Percentiles rank a stretch among this genome's conserved stretches.
Evolutionary conservation across 2,113 vertebrate genomes (phyloP).

Genomic region (Hirundichthys speculiger): DNA sequence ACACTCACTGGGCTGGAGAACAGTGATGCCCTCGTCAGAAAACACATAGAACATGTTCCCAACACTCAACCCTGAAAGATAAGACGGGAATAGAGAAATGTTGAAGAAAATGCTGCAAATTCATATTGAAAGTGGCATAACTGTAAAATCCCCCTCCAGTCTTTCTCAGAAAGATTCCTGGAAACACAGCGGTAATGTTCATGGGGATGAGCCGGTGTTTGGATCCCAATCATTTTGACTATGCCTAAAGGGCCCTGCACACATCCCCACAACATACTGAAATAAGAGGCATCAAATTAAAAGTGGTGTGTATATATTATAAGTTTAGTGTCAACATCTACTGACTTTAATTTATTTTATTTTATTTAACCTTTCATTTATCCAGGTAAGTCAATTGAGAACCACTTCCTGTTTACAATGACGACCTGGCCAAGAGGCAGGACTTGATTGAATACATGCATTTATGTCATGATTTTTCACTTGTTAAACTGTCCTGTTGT

Average conservation of each 20-base stretch:
- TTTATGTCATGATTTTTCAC: too few relatives aligned
- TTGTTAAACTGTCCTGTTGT: too few relatives aligned
- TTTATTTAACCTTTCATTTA: too few relatives aligned
- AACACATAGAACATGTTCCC: slow-evolving; percentile 98
- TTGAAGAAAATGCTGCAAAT: slow-evolving; percentile 5
- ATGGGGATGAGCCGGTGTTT: too few relatives aligned
- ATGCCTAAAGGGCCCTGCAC: slow-evolving; percentile 52
- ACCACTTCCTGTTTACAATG: too few relatives aligned
- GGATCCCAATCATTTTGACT: too few relatives aligned
- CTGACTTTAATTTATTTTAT: too few relatives aligned
- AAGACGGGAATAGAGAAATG: slow-evolving; percentile 44
- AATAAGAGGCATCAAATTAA: slow-evolving; percentile 19
- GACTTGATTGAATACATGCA: slow-evolving; percentile 7
- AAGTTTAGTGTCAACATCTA: slow-evolving; percentile 7
- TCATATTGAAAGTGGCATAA: slow-evolving; percentile 8
- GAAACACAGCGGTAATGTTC: too few relatives aligned
- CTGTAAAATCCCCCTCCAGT: slow-evolving; percentile 7
- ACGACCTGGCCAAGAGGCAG: too few relatives aligned
- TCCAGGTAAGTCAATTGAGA: too few relatives aligned
- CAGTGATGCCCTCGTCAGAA: slow-evolving; percentile 88
- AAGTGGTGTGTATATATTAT: background rate
- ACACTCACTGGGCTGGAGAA: slow-evolving; percentile 90
- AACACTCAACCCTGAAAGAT: slow-evolving; percentile 88
- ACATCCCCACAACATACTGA: slow-evolving; percentile 19
- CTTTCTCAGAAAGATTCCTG: slow-evolving; percentile 25